These are phyloP conservation scores for Artibeus jamaicensis DNA, from an alignment of 2,797 vertebrate species.

Conservation along the genomic window DNA sequence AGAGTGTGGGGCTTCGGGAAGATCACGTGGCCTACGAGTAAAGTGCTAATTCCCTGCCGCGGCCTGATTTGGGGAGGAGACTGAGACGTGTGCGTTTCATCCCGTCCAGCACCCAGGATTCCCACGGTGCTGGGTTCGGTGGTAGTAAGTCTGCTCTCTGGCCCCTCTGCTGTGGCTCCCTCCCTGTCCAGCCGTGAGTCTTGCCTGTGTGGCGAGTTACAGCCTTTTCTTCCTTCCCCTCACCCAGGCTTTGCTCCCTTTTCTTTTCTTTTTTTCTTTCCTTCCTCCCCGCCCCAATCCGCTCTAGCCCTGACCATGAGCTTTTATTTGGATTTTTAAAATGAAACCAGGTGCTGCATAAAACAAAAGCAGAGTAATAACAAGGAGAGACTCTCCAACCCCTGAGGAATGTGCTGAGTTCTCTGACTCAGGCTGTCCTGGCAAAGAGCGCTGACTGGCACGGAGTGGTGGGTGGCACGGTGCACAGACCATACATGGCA, in stretches of 20 bases:
- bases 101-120: background rate
- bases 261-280: background rate
- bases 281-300: background rate
- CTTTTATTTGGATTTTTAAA: constrained; percentile 72
- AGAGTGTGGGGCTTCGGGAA: background rate
- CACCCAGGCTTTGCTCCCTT: background rate
- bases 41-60: background rate
- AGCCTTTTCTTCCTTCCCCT: background rate
- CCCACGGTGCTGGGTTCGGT: background rate
- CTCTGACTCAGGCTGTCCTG: constrained; percentile 74
- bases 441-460: constrained; percentile 33
- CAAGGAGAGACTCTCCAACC: constrained; percentile 56
- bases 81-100: background rate
- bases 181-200: background rate
- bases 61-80: background rate
- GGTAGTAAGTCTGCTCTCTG: background rate
- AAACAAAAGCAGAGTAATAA: constrained; percentile 69
- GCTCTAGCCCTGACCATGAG: background rate
- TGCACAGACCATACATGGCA: constrained; percentile 60
- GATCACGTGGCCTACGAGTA: background rate
- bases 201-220: background rate
- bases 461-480: constrained; percentile 56
- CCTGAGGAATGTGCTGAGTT: constrained; percentile 71
- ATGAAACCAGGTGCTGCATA: constrained; percentile 75
- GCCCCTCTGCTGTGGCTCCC: no score